phyloP scores from a whole-genome alignment of 2,113 vertebrate genomes.

The Ardeotis arabs region DNA sequence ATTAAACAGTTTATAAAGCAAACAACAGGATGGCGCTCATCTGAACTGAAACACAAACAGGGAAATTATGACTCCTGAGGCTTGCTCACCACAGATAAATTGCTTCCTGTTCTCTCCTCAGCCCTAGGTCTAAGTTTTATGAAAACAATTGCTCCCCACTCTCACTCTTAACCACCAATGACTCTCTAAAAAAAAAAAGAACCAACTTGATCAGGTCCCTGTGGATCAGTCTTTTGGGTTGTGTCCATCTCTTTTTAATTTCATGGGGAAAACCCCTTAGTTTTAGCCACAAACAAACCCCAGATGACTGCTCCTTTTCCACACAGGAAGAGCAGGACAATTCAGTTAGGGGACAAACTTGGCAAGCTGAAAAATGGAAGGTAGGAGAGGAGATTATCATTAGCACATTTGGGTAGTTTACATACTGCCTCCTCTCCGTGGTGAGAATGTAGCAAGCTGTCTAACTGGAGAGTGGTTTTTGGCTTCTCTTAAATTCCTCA shows the following conservation, averaged over 20 bases:
- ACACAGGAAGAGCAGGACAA: neutral
- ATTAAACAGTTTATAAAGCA: conserved; percentile 63
- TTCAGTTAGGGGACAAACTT: neutral
- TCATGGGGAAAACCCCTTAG: neutral
- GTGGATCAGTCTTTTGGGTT: neutral
- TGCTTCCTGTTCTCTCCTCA: conserved; percentile 36
- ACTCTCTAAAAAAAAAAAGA: neutral
- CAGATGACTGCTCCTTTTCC: neutral
- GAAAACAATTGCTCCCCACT: conserved; percentile 23
- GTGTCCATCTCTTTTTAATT: neutral
- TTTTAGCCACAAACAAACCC: neutral
- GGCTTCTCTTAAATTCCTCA: neutral
- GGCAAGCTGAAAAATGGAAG: conserved; percentile 10
- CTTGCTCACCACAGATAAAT: conserved; percentile 44
- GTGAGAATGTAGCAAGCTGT: conserved; percentile 33
- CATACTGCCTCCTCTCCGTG: conserved; percentile 33
- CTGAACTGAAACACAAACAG: conserved; percentile 39
- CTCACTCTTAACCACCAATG: neutral
- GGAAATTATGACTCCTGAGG: conserved; percentile 52
- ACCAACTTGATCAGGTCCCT: neutral
- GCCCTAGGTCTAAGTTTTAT: conserved; percentile 26
- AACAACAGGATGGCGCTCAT: conserved; percentile 48
- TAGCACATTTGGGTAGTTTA: conserved; percentile 8
- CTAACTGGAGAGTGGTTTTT: conserved; percentile 19
- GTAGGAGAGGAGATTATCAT: conserved; percentile 14